Base-by-base conservation (phyloP, 2,797 vertebrate genomes). In the Oreonectes daqikongensis region DNA sequence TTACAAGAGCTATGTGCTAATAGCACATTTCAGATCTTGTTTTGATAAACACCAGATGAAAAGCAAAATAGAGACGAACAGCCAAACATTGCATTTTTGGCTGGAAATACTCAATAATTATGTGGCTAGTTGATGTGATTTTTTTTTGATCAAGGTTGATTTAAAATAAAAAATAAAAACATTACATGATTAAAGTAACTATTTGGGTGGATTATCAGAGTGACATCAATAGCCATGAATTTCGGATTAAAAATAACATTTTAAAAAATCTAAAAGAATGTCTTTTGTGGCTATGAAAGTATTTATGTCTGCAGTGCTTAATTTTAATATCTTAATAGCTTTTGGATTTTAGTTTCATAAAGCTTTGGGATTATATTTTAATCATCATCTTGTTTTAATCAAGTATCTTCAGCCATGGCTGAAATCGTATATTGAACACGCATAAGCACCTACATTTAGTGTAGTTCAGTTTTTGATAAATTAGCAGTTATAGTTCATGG, bases 91-190 rank as follows among this genome's bases (percentile, higher is more conserved):
- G 24, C 59, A 75, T 46, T 75, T 64, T 80, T 70, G n/a, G 60
- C 44, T 72, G 53, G 22, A 69, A 60, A 40, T 52, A 66, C 42
- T 64, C 14, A 46, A 15, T 17, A 44, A 18, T 94, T 12, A 59
- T 92, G 84, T 18, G 93, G 93, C 80, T 75, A 66, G 50, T 75
- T 57, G 38, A 75, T 67, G 72, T 32, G 57, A 32, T 46, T 10
- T 57, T 57, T 42, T 57, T 57, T 57, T 11, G 67, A 48, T n/a
- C 30, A 30, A 30, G 14, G 55, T 5, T 28, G 55, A 59, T 40
- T n/a, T n/a, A n/a, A n/a, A n/a, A n/a, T n/a, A n/a, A n/a, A n/a
- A n/a, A 15, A 17, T 59, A 7, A 28, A 59, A 59, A 71, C 20
- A 28, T 35, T 55, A 22, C 40, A 59, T 18, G 3, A 28, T 57